Base-by-base conservation (phyloP, 2,797 vertebrate species). In the Melanotaenia nigrans region DNA sequence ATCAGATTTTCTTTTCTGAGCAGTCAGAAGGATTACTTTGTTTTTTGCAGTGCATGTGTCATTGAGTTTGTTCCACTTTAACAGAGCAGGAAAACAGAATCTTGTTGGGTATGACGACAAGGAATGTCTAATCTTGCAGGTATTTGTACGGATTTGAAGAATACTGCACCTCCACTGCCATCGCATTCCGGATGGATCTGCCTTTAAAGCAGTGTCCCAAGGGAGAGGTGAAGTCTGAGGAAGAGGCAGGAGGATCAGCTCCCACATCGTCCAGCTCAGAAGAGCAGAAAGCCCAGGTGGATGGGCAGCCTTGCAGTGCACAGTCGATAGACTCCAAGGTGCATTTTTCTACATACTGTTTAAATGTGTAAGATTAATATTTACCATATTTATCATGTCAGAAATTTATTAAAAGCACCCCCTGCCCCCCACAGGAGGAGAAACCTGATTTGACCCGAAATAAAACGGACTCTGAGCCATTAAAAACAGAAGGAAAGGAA, bases 81-180 rank as follows among this genome's bases (percentile, higher is more conserved):
- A 32, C 5, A 24, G 35, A 70, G 28, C 12, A 28, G 10, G 54
- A n/a, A 57, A 56, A 20, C 51, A 28, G 18, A 16, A 3, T 55
- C 42, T 68, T 63, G 57, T 54, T 60, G 18, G 12, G 35, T 24
- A 0, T 71, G 22, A 68, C 81, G 30, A 56, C 10, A 77, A 61
- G 5, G 1, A 49, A 38, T 76, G 54, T 80, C 61, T 76, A 72
- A 18, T 74, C 35, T 5, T 69, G 25, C 80, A 96, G 95, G 85
- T 96, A 96, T 88, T 85, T 96, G 65, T 87, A 94, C 56, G 95
- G 95, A 61, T 96, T 95, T 73, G 95, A 95, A 84, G 94, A 95
- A 62, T 96, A 95, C 89, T 95, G 94, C 87, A 90, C 90, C 71
- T 95, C 95, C 66, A 91, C 93, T 0, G 88, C 94, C 74, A 95